A percentile compares a stretch with the other conserved stretches of the same genome.
Evolutionary conservation across 1,140 invertebrate species (phyloP).

Genomic region (Leptinotarsa defecta): DNA sequence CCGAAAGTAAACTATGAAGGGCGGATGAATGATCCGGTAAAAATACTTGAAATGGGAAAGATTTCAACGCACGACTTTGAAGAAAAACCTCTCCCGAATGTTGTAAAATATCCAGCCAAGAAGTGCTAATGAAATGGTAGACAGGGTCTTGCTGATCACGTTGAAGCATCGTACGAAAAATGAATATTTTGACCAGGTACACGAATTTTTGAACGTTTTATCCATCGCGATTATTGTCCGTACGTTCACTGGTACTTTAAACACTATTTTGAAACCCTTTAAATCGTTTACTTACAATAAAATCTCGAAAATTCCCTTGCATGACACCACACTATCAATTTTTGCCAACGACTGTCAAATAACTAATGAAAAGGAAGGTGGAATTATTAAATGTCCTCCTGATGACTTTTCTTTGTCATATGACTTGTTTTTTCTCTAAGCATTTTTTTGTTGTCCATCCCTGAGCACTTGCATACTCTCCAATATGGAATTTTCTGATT

Average conservation of each 20-base stretch:
- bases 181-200: slow-evolving; percentile 71
- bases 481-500: neutral
- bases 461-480: neutral
- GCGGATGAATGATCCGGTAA: neutral
- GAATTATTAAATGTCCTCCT: slow-evolving; percentile 38
- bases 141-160: slow-evolving; percentile 46
- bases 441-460: neutral
- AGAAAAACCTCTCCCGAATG: slow-evolving; percentile 29
- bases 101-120: slow-evolving; percentile 64
- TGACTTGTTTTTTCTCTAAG: neutral
- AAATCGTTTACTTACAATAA: slow-evolving; percentile 46
- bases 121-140: slow-evolving; percentile 26
- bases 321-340: slow-evolving; percentile 57
- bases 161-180: slow-evolving; percentile 56
- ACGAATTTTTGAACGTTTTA: slow-evolving; percentile 69
- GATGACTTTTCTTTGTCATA: slow-evolving; percentile 27
- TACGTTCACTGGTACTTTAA: neutral
- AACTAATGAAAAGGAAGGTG: slow-evolving; percentile 52
- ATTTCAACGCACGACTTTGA: neutral
- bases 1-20: neutral
- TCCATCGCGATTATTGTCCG: slow-evolving; percentile 23
- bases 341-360: slow-evolving; percentile 55
- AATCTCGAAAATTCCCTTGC: slow-evolving; percentile 43
- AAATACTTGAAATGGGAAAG: neutral
- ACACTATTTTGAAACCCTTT: slow-evolving; percentile 1